Evolutionary conservation across 2,113 vertebrate genomes (phyloP).

Genomic region (Grammomys dolichurus): DNA sequence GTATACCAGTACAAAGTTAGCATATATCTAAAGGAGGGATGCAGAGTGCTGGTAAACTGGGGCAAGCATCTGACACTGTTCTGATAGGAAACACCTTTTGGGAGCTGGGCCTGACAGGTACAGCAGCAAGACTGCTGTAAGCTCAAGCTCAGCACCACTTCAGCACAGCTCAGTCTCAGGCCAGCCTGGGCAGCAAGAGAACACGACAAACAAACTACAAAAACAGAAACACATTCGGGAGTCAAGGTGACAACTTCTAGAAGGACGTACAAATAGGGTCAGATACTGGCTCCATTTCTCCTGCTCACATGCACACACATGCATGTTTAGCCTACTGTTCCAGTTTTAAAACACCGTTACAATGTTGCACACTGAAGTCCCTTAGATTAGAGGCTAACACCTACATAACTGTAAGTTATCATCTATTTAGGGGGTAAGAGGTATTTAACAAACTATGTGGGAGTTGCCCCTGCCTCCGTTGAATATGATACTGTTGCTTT

Average conservation of each 20-base stretch:
- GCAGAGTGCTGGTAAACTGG: neutral
- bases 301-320: neutral
- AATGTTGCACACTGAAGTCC: neutral
- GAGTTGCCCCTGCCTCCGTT: neutral
- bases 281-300: slow-evolving; percentile 89
- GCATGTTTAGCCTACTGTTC: neutral
- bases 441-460: neutral
- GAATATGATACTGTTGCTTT: neutral
- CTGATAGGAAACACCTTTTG: slow-evolving; percentile 70
- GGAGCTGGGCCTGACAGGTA: neutral
- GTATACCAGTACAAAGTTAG: neutral
- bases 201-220: neutral
- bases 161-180: neutral
- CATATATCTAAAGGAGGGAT: neutral
- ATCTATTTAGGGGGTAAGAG: neutral
- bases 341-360: neutral
- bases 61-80: neutral
- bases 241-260: slow-evolving; percentile 95
- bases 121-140: neutral
- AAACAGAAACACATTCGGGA: slow-evolving; percentile 92
- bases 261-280: slow-evolving; percentile 93
- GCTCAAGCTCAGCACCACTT: neutral
- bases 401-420: neutral
- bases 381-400: neutral
- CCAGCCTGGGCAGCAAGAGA: neutral